Conservation (phyloP, 2,113 vertebrate genomes). For the Vombatus ursinus region DNA sequence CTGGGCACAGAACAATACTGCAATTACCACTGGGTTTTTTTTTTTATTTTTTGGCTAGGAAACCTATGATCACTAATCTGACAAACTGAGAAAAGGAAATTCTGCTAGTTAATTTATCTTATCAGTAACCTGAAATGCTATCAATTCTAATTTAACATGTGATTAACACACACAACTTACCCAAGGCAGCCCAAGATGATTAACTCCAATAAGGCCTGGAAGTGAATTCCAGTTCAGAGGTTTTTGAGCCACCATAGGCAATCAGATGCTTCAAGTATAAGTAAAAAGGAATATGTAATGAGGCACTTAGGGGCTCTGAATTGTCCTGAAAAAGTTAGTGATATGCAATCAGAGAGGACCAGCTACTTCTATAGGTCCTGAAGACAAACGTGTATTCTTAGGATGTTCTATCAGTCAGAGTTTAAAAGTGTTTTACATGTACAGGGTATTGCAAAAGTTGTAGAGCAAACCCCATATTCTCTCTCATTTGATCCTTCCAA, state of each 20-base stretch:
- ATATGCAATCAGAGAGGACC: not conserved
- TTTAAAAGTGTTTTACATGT: not conserved
- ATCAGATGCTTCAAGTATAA: not conserved
- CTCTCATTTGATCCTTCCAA: not conserved
- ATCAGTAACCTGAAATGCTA: not conserved
- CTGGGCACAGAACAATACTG: not conserved
- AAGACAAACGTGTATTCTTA: not conserved
- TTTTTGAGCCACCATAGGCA: not conserved
- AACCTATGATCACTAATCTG: not conserved
- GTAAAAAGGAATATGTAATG: not conserved
- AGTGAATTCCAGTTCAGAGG: rapidly evolving
- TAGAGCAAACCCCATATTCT: not conserved
- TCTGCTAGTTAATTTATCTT: not conserved
- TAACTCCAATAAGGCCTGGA: not conserved
- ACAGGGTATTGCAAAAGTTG: not conserved
- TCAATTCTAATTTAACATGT: rapidly evolving
- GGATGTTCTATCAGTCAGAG: not conserved
- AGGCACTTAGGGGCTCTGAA: not conserved
- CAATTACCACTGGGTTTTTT: not conserved
- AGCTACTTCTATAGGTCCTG: not conserved
- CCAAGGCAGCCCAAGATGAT: not conserved
- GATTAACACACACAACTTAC: rapidly evolving
- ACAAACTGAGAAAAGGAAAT: not conserved
- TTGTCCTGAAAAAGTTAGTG: not conserved
- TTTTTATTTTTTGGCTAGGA: not conserved